Evolutionary conservation across 2,113 vertebrate species (phyloP), one percentile per base, ranked within the genome.

Genomic region (Leptobrachium leishanense): DNA sequence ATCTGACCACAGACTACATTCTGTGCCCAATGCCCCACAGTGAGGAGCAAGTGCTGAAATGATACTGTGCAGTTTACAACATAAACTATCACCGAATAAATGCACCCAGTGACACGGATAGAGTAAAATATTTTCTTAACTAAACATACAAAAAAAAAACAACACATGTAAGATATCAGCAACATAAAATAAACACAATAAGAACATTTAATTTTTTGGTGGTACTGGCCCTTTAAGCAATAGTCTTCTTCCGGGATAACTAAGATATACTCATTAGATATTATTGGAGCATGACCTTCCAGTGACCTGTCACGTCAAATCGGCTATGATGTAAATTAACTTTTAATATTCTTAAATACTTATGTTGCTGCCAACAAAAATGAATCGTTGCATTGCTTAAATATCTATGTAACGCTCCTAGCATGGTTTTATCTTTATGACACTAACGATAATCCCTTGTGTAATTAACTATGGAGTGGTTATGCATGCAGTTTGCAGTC

Each of bases 401-500:
- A 91, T 89, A 83, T 83, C 85, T 88, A 83, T 87, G 83, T 84
- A 85, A 83, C 85, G 88, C 88, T 89, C 86, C 88, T 82, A 90
- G 89, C 87, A 84, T 89, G 89, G 89, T 85, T 92, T 93, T 91
- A 90, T 93, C 92, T 92, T 92, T 88, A 87, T 91, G 91, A 93
- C 91, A 93, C 89, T 92, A 91, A 90, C 82, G 85, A 90, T 92
- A 94, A 94, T 94, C 93, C 92, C 92, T 87, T 92, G 92, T 94
- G 93, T 94, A 94, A 94, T 94, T 94, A 93, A 91, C 91, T 92
- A 88, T 88, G 72, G 89, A 92, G 88, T 87, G 88, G 90, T 90
- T 92, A 92, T 93, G 92, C 90, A 90, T 92, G 90, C 92, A 84
- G 88, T 91, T 87, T 87, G 87, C 87, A 88, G 90, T 87, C 92